phyloP scores from a whole-genome alignment of 2,888 invertebrate species.

The Antheraea assamensis region DNA sequence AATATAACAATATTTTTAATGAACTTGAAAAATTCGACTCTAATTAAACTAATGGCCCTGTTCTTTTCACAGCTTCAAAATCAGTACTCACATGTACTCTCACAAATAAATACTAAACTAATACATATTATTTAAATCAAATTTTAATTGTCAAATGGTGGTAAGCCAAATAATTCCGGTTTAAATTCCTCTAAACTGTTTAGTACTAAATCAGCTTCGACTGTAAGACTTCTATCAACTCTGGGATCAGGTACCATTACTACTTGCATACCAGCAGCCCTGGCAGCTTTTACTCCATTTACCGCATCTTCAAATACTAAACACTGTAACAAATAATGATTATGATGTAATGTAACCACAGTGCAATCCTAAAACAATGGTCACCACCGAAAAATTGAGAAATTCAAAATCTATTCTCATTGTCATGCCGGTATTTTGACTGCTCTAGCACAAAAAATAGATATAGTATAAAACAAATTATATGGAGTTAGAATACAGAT shows the following conservation, averaged over 20 bases:
- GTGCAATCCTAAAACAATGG: too few species aligned
- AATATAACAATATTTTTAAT: too few species aligned
- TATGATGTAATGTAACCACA: neutral
- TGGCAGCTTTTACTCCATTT: slow-evolving; percentile 91
- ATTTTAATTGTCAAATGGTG: slow-evolving; percentile 76
- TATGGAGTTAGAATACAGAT: too few species aligned
- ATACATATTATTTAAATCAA: neutral
- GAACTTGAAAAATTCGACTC: too few species aligned
- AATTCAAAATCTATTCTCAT: too few species aligned
- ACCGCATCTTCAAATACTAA: slow-evolving; percentile 96
- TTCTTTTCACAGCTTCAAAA: neutral
- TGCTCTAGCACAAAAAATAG: too few species aligned
- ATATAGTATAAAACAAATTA: too few species aligned
- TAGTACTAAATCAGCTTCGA: slow-evolving; percentile 86
- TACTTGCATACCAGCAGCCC: slow-evolving; percentile 92
- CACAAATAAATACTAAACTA: neutral
- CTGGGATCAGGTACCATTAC: slow-evolving; percentile 90
- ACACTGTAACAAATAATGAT: slow-evolving; percentile 75
- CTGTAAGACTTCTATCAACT: slow-evolving; percentile 50
- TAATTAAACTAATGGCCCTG: too few species aligned
- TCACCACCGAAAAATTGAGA: too few species aligned
- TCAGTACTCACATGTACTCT: neutral
- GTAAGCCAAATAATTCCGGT: slow-evolving; percentile 93
- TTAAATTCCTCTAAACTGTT: slow-evolving; percentile 89
- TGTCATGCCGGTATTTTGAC: too few species aligned